Evolutionary conservation across 2,797 vertebrate genomes (phyloP), one percentile per base, ranked within the genome.

Genomic region (Anomalospiza imberbis): DNA sequence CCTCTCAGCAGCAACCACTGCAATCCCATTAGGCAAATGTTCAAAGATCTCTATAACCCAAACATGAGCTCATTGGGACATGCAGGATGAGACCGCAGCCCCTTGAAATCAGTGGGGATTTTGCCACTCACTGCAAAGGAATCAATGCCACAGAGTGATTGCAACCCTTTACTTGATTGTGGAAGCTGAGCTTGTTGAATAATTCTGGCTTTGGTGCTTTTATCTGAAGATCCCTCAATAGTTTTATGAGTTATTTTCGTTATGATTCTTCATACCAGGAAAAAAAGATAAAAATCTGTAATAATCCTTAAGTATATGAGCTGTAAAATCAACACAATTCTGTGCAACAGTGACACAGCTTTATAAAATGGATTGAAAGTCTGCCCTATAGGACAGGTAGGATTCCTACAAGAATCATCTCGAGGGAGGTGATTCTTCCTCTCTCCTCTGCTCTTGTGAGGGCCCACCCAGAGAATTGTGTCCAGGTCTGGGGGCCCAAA

Each of bases 371-470:
- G 16, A 31, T 53, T 71, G 31, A 76, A 32, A 47, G 26, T 10
- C 16, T 38, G 8, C 48, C 7, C 10, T 65, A 5, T 7, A 67
- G 25, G 29, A 47, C 25, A 38, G 29, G 13, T 10, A 36, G 29
- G 24, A 45, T n/a, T 47, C 45, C 25, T 40, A 3, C 10, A 40
- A 32, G 29, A 6, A 13, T 45, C 14, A 22, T 38, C 6, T 60
- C 0, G 0, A 47, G 29, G 7, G 21, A 32, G 6, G 9, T 60
- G 17, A 21, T 53, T 80, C 14, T 80, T 66, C 29, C 38, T 10
- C 6, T 53, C 25, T 51, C 22, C 28, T 42, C 60, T 58, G 38
- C 20, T n/a, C 24, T 26, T 66, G 9, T 58, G 68, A 60, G 25
- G 17, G 19, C 29, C 6, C 32, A 38, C 11, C 2, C 3, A 2